phyloP scores from a whole-genome alignment of 2,888 invertebrate genomes.

The Pollenia angustigena region DNA sequence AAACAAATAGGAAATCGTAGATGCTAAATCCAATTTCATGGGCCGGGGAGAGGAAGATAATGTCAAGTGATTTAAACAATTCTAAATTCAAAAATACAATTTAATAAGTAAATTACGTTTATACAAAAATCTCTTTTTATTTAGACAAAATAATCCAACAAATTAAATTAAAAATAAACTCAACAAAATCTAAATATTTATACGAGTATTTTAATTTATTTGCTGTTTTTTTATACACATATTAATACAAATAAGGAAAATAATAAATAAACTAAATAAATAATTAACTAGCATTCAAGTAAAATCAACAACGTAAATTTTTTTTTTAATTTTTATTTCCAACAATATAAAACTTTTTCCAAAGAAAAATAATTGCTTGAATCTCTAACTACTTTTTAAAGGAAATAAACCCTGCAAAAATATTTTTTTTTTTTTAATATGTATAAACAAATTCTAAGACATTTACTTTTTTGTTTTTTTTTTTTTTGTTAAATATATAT shows the following conservation, averaged over 20 bases:
- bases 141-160: conserved; percentile 3
- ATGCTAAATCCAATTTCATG: conserved; percentile 49
- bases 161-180: conserved; percentile 37
- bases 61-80: conserved; percentile 20
- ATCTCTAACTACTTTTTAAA: conserved; percentile 68
- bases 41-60: background rate
- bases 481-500: conserved; percentile 54
- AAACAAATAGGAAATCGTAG: background rate
- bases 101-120: conserved; percentile 55
- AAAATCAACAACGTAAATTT: conserved; percentile 67
- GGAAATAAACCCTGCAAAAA: conserved; percentile 57
- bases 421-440: conserved; percentile 33
- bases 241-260: conserved; percentile 45
- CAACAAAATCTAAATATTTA: conserved; percentile 55
- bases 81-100: conserved; percentile 54
- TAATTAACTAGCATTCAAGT: conserved; percentile 69
- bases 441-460: conserved; percentile 61
- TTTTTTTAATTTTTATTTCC: conserved; percentile 33
- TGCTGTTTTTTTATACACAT: conserved; percentile 54
- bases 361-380: conserved; percentile 48
- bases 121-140: conserved; percentile 43
- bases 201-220: conserved; percentile 21
- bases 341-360: conserved; percentile 57
- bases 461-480: conserved; percentile 61
- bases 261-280: conserved; percentile 16